Evolutionary conservation across 1,140 invertebrate genomes (phyloP).

Genomic region (Drosophila biarmipes): DNA sequence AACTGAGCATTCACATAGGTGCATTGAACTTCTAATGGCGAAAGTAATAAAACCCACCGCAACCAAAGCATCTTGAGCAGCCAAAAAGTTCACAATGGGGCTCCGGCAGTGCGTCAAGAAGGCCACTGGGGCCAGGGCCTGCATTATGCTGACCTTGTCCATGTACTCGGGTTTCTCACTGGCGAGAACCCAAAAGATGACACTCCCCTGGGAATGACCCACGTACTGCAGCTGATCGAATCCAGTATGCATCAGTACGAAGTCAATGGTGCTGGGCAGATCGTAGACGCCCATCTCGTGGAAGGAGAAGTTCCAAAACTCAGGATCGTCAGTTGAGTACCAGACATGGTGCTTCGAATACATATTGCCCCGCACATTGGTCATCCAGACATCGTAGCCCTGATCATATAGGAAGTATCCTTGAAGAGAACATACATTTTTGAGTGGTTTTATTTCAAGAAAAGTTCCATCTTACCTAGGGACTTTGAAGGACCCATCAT

Average conservation of each 20-base stretch:
- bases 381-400: slow-evolving; percentile 2
- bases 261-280: not conserved
- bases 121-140: not conserved
- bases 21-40: not conserved
- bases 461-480: not conserved
- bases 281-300: not conserved
- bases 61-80: not conserved
- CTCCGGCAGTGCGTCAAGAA: not conserved
- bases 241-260: not conserved
- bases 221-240: not conserved
- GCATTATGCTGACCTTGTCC: not conserved
- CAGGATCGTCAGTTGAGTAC: not conserved
- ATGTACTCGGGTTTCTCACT: not conserved
- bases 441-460: not conserved
- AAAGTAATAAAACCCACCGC: not conserved
- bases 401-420: not conserved
- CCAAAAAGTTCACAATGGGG: not conserved
- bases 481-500: not conserved
- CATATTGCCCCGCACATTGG: not conserved
- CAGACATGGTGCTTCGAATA: not conserved
- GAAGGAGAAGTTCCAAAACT: not conserved
- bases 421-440: not conserved
- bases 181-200: not conserved
- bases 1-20: not conserved
- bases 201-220: not conserved